These are phyloP conservation scores for Cirrhinus mrigala DNA, from an alignment of 2,797 vertebrate genomes.

Conservation along the genomic window DNA sequence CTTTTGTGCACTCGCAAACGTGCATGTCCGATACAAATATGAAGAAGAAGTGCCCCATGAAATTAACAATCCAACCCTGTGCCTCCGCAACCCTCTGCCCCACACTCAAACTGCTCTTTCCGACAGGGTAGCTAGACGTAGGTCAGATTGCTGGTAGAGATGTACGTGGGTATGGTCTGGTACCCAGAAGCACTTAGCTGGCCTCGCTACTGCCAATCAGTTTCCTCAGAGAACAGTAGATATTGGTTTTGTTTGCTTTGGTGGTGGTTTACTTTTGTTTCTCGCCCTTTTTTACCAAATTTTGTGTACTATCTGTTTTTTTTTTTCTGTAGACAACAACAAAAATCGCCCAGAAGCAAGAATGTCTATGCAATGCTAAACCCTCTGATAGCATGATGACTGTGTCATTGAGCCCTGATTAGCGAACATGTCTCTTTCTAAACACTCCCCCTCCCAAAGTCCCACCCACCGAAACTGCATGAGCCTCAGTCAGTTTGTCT, in stretches of 20 bases:
- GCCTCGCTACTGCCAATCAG: constrained; percentile 64
- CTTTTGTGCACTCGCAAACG: constrained; percentile 68
- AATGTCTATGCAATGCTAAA: constrained; percentile 81
- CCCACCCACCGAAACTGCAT: constrained; percentile 34
- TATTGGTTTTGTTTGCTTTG: constrained; percentile 59
- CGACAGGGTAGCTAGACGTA: constrained; percentile 6
- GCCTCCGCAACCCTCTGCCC: constrained; percentile 64
- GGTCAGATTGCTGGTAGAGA: constrained; percentile 18
- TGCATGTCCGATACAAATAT: constrained; percentile 67
- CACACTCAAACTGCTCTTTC: constrained; percentile 51
- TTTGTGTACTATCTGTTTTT: constrained; percentile 61
- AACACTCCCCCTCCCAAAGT: constrained; percentile 31
- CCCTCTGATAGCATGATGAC: constrained; percentile 57
- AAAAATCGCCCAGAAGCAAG: constrained; percentile 72
- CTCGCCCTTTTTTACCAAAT: constrained; percentile 74
- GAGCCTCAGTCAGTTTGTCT: constrained; percentile 30
- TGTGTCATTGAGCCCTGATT: constrained; percentile 40
- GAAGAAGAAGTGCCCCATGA: constrained; percentile 76
- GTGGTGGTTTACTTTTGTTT: constrained; percentile 66
- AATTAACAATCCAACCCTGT: constrained; percentile 73
- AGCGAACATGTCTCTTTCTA: constrained; percentile 3
- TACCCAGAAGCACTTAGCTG: constrained; percentile 47
- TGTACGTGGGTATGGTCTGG: neutral
- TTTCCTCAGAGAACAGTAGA: constrained; percentile 61
- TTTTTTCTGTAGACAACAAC: constrained; percentile 67